Evolutionary conservation across 2,113 vertebrate genomes (phyloP).

Genomic region (Corythaixoides concolor): DNA sequence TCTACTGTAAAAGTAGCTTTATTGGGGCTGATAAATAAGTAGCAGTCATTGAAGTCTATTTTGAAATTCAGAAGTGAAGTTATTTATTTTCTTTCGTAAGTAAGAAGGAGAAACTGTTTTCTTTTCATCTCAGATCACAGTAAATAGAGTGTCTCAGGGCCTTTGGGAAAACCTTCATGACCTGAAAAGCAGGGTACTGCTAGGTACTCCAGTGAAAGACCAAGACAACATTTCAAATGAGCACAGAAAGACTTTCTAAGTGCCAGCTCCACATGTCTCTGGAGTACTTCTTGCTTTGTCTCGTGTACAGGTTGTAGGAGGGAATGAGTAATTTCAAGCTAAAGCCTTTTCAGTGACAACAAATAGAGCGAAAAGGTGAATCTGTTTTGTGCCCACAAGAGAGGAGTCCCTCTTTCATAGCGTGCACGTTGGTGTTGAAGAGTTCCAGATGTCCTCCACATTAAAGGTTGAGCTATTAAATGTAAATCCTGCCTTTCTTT

Average conservation of each 20-base stretch:
- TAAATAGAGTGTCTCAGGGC: background rate
- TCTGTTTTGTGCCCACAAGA: background rate
- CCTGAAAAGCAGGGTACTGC: background rate
- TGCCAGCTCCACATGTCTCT: background rate
- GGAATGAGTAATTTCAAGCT: background rate
- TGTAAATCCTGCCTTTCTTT: background rate
- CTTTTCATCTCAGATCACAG: background rate
- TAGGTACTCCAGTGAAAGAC: background rate
- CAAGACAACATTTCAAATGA: background rate
- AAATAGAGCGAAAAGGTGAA: background rate
- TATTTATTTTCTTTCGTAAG: background rate
- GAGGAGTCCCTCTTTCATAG: background rate
- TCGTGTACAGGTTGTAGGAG: background rate
- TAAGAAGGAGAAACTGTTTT: background rate
- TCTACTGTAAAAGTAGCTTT: background rate
- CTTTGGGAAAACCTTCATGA: background rate
- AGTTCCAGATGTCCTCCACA: slow-evolving; percentile 29
- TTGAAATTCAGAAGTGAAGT: background rate
- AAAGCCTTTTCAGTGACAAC: background rate
- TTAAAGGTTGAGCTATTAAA: background rate
- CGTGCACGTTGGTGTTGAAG: background rate
- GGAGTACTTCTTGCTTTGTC: background rate
- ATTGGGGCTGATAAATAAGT: background rate
- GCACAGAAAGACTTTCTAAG: background rate
- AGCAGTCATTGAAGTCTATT: background rate